These are phyloP conservation scores for Reinhardtius hippoglossoides DNA, from an alignment of 2,113 vertebrate genomes.

Conservation along the genomic window DNA sequence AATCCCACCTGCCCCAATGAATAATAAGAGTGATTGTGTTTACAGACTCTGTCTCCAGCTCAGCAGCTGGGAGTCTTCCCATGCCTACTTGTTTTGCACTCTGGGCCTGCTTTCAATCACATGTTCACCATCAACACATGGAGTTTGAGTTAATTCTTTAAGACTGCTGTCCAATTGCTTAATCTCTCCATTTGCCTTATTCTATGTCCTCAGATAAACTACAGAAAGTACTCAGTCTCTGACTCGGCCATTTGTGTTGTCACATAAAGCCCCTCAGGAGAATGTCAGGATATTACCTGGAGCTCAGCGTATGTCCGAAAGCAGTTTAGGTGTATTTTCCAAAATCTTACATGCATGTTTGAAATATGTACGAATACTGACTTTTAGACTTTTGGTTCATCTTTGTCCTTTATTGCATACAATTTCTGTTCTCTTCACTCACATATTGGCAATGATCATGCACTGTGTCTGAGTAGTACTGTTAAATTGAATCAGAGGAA, in stretches of 20 bases:
- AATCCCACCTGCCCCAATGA: too few relatives aligned
- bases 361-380: neutral
- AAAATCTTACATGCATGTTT: too few relatives aligned
- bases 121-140: neutral
- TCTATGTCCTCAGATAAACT: too few relatives aligned
- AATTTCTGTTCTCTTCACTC: constrained; percentile 13
- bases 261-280: too few relatives aligned
- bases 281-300: too few relatives aligned
- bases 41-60: too few relatives aligned
- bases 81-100: neutral
- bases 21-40: too few relatives aligned
- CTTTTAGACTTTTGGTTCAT: neutral
- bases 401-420: constrained; percentile 31
- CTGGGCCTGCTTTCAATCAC: neutral
- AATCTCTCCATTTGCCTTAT: neutral
- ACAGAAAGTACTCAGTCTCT: too few relatives aligned
- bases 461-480: constrained; percentile 25
- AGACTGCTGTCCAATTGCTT: neutral
- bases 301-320: too few relatives aligned
- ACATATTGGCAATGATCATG: constrained; percentile 26
- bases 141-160: neutral
- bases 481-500: constrained; percentile 59
- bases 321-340: too few relatives aligned
- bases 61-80: neutral
- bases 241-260: too few relatives aligned